Percentiles rank a stretch among this genome's conserved stretches.
phyloP scores from a whole-genome alignment of 2,113 vertebrate species.

The Apodemus speciosus region DNA sequence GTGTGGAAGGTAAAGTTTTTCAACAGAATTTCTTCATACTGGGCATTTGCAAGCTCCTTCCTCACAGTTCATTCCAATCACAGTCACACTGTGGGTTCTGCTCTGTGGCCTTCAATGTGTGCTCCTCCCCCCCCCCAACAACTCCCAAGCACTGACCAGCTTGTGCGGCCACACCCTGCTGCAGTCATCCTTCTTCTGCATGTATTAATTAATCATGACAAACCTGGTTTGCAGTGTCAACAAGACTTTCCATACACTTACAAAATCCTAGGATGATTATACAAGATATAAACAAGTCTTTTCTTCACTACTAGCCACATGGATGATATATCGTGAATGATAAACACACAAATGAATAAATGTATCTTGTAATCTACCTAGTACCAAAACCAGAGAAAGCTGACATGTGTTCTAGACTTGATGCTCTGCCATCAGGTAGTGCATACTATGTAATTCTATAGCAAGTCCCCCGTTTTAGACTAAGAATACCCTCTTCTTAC shows the following conservation, averaged over 20 bases:
- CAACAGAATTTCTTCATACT: slow-evolving; percentile 38
- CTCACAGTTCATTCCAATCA: slow-evolving; percentile 4
- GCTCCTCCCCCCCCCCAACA: neutral
- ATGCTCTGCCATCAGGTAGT: neutral
- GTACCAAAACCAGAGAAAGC: slow-evolving; percentile 6
- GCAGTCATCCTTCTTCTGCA: neutral
- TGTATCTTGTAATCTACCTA: slow-evolving; percentile 32
- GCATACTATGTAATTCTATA: neutral
- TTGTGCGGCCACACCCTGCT: neutral
- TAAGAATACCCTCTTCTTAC: neutral
- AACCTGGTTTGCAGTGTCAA: slow-evolving; percentile 32
- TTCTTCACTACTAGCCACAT: slow-evolving; percentile 30
- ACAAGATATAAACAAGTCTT: neutral
- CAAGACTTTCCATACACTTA: neutral
- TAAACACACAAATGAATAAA: slow-evolving; percentile 4
- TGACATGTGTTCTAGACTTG: neutral
- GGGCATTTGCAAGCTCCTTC: slow-evolving; percentile 15
- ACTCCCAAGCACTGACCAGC: neutral
- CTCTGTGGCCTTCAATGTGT: neutral
- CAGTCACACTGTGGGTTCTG: neutral
- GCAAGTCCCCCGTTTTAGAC: neutral
- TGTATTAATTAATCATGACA: neutral
- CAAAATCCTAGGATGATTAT: neutral
- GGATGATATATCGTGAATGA: neutral
- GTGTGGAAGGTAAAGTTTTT: slow-evolving; percentile 30